A percentile compares a stretch with the other conserved stretches of the same genome.
phyloP scores from a whole-genome alignment of 2,113 vertebrate species.

The Pterophyllum scalare region DNA sequence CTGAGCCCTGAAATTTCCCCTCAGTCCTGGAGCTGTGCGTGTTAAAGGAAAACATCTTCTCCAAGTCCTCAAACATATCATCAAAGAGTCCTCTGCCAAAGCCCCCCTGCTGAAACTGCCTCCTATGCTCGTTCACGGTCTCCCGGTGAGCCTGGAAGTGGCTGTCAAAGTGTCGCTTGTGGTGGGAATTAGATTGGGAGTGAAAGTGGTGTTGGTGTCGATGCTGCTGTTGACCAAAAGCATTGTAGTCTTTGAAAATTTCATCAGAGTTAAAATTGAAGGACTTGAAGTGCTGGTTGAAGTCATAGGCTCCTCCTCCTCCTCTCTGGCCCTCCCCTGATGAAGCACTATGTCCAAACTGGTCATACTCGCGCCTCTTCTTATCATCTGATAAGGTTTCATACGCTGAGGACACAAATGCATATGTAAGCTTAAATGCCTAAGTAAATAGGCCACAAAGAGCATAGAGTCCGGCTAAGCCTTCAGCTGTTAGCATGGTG shows the following conservation, averaged over 20 bases:
- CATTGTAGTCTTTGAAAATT: slow-evolving; percentile 91
- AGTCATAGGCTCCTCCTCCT: slow-evolving; percentile 75
- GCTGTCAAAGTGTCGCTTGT: slow-evolving; percentile 91
- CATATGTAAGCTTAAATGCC: background rate
- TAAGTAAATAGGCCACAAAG: background rate
- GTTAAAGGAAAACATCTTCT: slow-evolving; percentile 96
- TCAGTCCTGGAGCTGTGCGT: slow-evolving; percentile 83
- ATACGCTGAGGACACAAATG: slow-evolving; percentile 84
- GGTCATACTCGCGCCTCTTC: slow-evolving; percentile 90
- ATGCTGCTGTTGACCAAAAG: slow-evolving; percentile 84
- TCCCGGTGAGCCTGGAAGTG: slow-evolving; percentile 88
- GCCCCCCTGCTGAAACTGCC: slow-evolving; percentile 85
- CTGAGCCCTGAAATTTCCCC: slow-evolving; percentile 84
- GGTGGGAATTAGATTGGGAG: slow-evolving; percentile 65
- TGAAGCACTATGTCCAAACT: slow-evolving; percentile 82
- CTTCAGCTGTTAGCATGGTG: background rate
- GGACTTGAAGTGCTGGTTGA: slow-evolving; percentile 83
- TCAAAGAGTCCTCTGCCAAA: slow-evolving; percentile 90
- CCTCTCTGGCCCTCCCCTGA: slow-evolving; percentile 60
- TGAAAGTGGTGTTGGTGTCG: slow-evolving; percentile 74
- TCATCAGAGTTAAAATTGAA: slow-evolving; percentile 97
- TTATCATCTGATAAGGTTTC: slow-evolving; percentile 93
- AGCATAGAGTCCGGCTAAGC: background rate
- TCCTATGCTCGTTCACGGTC: slow-evolving; percentile 82
- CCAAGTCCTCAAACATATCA: slow-evolving; percentile 95